Evolutionary conservation across 1,140 invertebrate species (phyloP).

Genomic region (Aphis craccivora): DNA sequence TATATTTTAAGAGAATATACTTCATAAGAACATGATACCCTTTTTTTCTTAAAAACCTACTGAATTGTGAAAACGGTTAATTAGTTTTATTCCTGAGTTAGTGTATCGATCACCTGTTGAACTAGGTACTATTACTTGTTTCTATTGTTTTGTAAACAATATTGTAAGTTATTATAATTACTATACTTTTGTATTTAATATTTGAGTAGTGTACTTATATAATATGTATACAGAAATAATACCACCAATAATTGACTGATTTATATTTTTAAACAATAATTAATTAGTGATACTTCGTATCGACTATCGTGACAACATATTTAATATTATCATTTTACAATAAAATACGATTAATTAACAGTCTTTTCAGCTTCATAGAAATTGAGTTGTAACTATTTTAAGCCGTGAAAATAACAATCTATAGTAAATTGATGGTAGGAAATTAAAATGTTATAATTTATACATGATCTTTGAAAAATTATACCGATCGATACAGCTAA

Average conservation of each 20-base stretch:
- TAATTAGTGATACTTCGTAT: neutral
- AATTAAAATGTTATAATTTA: no score
- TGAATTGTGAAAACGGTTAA: neutral
- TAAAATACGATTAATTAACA: no score
- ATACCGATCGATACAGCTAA: no score
- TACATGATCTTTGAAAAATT: no score
- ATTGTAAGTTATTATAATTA: neutral
- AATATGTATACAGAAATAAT: neutral
- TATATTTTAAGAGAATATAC: no score
- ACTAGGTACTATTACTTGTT: neutral
- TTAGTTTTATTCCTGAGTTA: neutral
- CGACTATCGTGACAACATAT: neutral
- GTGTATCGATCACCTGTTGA: neutral
- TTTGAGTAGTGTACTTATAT: neutral
- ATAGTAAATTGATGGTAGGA: no score
- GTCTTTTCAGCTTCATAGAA: no score
- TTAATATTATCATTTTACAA: neutral
- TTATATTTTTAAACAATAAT: no score
- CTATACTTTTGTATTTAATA: neutral
- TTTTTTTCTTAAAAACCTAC: neutral
- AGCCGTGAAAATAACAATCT: fast-evolving
- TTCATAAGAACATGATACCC: neutral
- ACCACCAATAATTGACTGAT: no score
- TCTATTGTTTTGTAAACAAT: neutral
- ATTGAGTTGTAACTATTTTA: no score